phyloP scores from a whole-genome alignment of 2,888 invertebrate species.

The Cheilosia vernalis region DNA sequence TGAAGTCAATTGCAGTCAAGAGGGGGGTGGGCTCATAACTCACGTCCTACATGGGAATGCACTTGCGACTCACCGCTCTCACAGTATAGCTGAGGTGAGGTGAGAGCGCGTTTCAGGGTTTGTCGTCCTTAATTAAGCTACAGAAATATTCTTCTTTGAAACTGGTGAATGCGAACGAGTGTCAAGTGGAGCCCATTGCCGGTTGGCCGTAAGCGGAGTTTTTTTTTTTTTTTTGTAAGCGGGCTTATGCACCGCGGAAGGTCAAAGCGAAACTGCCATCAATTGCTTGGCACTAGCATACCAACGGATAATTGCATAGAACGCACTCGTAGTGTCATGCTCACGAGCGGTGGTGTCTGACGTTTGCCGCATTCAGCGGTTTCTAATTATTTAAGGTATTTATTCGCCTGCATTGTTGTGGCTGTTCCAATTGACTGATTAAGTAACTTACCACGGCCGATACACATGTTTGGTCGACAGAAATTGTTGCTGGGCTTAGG shows the following conservation, averaged over 20 bases:
- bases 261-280: slow-evolving; percentile 28
- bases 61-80: not conserved
- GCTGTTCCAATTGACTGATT: slow-evolving; percentile 25
- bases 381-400: not conserved
- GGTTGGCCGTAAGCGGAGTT: not conserved
- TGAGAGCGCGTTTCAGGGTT: not conserved
- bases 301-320: not conserved
- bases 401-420: slow-evolving; percentile 21
- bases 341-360: not conserved
- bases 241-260: not conserved
- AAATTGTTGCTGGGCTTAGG: too few relatives aligned
- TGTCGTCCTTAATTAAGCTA: slow-evolving; percentile 19
- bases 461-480: not conserved
- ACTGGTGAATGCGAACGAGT: not conserved
- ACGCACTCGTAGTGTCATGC: not conserved
- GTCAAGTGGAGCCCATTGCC: not conserved
- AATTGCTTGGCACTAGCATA: not conserved
- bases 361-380: not conserved
- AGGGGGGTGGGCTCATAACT: not conserved
- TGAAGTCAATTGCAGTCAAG: slow-evolving; percentile 41
- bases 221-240: not conserved
- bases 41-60: slow-evolving; percentile 10
- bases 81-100: not conserved
- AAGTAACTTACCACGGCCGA: slow-evolving; percentile 1
- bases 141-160: not conserved